These are phyloP conservation scores for Erythrocebus patas DNA, from an alignment of 2,113 vertebrate genomes.

Conservation along the genomic window DNA sequence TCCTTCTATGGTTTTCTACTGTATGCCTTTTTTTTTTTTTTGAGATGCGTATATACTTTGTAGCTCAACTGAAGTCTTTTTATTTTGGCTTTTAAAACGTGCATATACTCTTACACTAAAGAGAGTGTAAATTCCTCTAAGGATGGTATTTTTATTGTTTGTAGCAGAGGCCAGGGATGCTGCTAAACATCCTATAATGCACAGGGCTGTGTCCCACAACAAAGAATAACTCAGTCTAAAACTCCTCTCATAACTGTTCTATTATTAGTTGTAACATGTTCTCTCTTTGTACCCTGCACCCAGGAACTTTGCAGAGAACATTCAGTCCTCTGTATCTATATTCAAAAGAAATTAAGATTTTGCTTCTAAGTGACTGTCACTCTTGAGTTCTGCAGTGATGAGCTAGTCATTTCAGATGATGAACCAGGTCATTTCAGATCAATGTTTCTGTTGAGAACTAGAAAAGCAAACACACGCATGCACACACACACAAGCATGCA, in stretches of 20 bases:
- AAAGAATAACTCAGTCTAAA: neutral
- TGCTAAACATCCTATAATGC: neutral
- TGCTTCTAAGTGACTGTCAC: neutral
- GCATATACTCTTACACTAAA: neutral
- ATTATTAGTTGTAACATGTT: neutral
- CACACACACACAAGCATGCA: neutral
- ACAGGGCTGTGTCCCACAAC: no score
- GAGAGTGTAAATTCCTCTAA: neutral
- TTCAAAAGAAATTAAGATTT: slow-evolving; percentile 23
- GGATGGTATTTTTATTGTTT: neutral
- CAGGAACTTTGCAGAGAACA: neutral
- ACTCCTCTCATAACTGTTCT: neutral
- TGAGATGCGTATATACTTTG: neutral
- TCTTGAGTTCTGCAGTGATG: neutral
- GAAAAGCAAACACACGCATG: neutral
- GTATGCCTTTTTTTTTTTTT: neutral
- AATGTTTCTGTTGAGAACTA: neutral
- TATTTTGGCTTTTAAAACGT: neutral
- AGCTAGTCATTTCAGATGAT: neutral
- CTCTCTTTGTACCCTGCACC: neutral
- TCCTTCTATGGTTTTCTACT: neutral
- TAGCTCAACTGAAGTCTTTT: neutral
- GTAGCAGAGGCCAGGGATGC: neutral
- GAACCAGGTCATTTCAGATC: neutral
- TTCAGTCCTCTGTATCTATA: neutral